Conservation (phyloP, 2,113 vertebrate genomes). For the Heterocephalus glaber region DNA sequence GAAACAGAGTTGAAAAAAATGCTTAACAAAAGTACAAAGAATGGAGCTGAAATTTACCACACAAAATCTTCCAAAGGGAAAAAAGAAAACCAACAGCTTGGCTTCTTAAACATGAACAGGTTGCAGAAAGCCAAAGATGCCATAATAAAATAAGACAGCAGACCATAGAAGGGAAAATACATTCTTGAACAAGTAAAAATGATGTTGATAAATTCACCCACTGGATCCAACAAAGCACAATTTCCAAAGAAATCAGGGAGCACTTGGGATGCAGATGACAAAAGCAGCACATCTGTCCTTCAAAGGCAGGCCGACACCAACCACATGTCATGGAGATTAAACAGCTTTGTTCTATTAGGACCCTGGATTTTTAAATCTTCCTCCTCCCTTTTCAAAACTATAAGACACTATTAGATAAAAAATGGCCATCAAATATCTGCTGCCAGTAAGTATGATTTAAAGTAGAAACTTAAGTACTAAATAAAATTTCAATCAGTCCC, state of each 20-base stretch:
- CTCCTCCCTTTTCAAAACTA: slow-evolving; percentile 71
- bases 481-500: background rate
- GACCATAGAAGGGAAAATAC: slow-evolving; percentile 71
- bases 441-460: background rate
- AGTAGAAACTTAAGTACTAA: background rate
- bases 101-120: slow-evolving; percentile 32
- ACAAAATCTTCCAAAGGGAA: slow-evolving; percentile 22
- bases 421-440: background rate
- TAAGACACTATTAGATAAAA: background rate
- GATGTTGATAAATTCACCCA: slow-evolving; percentile 36
- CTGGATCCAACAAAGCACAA: slow-evolving; percentile 44
- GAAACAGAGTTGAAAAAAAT: slow-evolving; percentile 77
- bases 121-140: slow-evolving; percentile 56
- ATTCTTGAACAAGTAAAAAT: slow-evolving; percentile 20
- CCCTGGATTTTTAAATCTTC: slow-evolving; percentile 55
- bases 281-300: slow-evolving; percentile 17
- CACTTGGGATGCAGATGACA: background rate
- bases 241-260: slow-evolving; percentile 51
- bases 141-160: slow-evolving; percentile 32
- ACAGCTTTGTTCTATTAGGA: slow-evolving; percentile 47
- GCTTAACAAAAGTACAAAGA: slow-evolving; percentile 75
- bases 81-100: background rate
- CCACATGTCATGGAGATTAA: slow-evolving; percentile 8
- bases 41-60: slow-evolving; percentile 59
- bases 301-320: background rate